Evolutionary conservation across 2,888 invertebrate genomes (phyloP).

Genomic region (Uloborus plumipes): DNA sequence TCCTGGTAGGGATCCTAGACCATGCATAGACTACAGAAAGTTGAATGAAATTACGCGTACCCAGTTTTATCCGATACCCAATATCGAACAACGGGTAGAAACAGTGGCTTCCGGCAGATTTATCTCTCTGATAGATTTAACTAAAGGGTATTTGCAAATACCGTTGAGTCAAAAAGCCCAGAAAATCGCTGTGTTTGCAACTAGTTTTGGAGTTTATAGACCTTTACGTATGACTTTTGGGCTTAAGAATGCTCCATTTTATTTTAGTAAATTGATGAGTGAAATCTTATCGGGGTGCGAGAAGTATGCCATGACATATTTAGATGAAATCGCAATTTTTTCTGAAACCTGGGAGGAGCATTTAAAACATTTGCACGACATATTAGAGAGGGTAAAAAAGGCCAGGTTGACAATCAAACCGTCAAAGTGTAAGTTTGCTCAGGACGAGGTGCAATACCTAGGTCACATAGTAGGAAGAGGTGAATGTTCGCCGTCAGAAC

Average conservation of each 20-base stretch:
- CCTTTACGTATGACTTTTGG: background rate
- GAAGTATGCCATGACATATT: background rate
- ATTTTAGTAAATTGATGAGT: too few species aligned
- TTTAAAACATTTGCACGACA: constrained; percentile 12
- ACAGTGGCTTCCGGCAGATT: background rate
- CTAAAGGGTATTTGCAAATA: background rate
- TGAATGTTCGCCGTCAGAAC: too few species aligned
- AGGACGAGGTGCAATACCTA: constrained; percentile 17
- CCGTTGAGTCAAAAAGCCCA: background rate
- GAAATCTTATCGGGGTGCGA: background rate
- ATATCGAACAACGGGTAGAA: constrained; percentile 5
- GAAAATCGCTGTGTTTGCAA: background rate
- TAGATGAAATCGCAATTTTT: constrained; percentile 18
- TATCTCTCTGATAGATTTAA: background rate
- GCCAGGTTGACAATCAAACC: constrained; percentile 5
- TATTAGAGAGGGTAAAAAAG: background rate
- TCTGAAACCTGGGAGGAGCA: constrained; percentile 34
- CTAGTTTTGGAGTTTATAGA: background rate
- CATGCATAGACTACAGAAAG: background rate
- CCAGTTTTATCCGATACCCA: background rate
- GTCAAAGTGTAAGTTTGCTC: constrained; percentile 30
- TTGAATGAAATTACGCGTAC: background rate
- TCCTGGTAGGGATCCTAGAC: background rate
- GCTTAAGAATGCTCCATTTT: background rate
- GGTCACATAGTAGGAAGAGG: constrained; percentile 18